A percentile compares a stretch with the other conserved stretches of the same genome.
Evolutionary conservation across 2,888 invertebrate species (phyloP).

Genomic region (Stenurella melanura): DNA sequence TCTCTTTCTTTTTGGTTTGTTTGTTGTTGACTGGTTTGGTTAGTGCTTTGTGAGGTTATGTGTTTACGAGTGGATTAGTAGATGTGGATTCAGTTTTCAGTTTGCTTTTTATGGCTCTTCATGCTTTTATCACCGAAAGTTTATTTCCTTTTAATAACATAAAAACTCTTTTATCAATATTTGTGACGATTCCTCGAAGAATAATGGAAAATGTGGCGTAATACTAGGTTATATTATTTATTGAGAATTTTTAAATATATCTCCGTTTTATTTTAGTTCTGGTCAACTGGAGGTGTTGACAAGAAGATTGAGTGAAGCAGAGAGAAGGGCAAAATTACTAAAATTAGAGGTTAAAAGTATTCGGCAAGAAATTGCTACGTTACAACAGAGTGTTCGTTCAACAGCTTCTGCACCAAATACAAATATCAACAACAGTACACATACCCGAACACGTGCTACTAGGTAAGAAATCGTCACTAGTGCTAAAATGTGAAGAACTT

Average conservation of each 20-base stretch:
- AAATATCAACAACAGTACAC: not conserved
- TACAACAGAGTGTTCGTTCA: slow-evolving; percentile 29
- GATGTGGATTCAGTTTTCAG: too few species aligned
- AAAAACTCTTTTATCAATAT: slow-evolving; percentile 1
- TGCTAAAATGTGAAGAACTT: too few species aligned
- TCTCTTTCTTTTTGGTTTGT: too few species aligned
- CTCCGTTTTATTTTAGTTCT: slow-evolving; percentile 33
- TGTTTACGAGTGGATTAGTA: too few species aligned
- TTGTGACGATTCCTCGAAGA: not conserved
- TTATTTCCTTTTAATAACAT: not conserved
- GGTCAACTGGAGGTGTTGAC: slow-evolving; percentile 41
- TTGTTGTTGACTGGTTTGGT: too few species aligned
- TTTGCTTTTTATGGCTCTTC: not conserved
- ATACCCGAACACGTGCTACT: not conserved
- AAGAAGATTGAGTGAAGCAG: slow-evolving; percentile 55
- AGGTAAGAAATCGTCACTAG: slow-evolving; percentile 2
- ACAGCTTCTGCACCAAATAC: not conserved
- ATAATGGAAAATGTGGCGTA: slow-evolving; percentile 27
- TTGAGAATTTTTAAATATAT: not conserved
- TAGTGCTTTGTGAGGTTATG: not conserved
- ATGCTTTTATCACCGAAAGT: not conserved
- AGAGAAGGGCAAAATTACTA: slow-evolving; percentile 54
- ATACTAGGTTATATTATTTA: slow-evolving; percentile 6
- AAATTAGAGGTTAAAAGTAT: slow-evolving; percentile 56
- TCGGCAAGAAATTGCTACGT: slow-evolving; percentile 49